Evolutionary conservation across 2,113 vertebrate genomes (phyloP).

Genomic region (Pterophyllum scalare): DNA sequence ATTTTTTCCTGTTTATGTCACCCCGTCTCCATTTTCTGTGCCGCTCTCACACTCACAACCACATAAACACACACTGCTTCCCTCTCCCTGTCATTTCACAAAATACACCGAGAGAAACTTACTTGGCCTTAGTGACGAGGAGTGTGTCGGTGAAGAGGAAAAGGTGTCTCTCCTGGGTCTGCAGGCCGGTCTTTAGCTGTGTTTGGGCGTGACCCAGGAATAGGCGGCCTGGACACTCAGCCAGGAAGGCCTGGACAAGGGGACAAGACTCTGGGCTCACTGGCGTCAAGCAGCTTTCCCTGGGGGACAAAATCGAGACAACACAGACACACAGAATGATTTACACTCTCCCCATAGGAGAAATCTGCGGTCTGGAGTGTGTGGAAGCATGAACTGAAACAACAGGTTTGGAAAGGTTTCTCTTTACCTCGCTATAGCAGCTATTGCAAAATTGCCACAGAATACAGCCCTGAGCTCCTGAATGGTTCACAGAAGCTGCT

Average conservation of each 20-base stretch:
- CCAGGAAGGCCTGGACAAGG: conserved; percentile 89
- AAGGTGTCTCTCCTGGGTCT: conserved; percentile 92
- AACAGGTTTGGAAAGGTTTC: background rate
- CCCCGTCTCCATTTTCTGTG: conserved; percentile 6
- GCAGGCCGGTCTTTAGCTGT: conserved; percentile 91
- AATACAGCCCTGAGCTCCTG: background rate
- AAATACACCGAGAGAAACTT: conserved; percentile 62
- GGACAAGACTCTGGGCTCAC: conserved; percentile 86
- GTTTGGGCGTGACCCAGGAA: conserved; percentile 87
- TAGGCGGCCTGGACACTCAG: conserved; percentile 76
- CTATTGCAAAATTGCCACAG: background rate
- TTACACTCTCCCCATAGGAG: background rate
- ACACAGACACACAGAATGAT: background rate
- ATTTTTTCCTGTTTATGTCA: conserved; percentile 23
- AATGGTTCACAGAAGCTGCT: background rate
- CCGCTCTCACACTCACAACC: background rate
- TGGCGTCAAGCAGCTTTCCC: conserved; percentile 87
- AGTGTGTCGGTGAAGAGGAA: conserved; percentile 93
- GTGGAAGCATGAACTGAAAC: background rate
- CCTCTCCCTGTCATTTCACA: background rate
- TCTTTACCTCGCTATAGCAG: background rate
- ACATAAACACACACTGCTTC: conserved; percentile 10
- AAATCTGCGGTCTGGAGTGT: background rate
- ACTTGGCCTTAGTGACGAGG: conserved; percentile 95
- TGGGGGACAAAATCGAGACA: conserved; percentile 55